Evolutionary conservation across 2,888 invertebrate species (phyloP), one percentile per base, ranked within the genome.

Genomic region (Liposcelis brunnea): DNA sequence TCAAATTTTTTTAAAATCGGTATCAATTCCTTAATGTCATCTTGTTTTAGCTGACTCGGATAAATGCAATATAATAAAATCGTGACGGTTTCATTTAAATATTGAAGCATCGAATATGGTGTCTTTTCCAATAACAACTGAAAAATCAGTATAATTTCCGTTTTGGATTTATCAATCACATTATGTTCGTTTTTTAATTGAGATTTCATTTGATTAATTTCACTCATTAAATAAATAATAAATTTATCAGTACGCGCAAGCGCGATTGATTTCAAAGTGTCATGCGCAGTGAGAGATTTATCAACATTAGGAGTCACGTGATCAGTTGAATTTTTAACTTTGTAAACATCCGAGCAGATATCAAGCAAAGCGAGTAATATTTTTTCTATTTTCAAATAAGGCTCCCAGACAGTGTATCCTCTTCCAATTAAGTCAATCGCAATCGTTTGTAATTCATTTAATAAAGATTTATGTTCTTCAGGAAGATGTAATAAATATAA

Each of bases 341-440:
- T 26, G 26, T 26, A 26, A 8, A 8, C 26, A 6, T 40, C 16
- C 5, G 40, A 14, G 40, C 40, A 16, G 12, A 16, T 5, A 6
- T 40, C 40, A 6, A 40, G 16, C 8, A 36, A 10, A 10, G 14
- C 8, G 16, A 36, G 8, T 7, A 36, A 8, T 7, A 18, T 14
- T 14, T 36, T 21, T 12, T 40, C 40, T 4, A 40, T 21, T 18
- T 16, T 16, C 6, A 40, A 40, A n/a, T 14, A 14, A 3, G 16
- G 16, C 16, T 40, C 40, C 40, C 40, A 40, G 21, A 40, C 21
- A 6, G 19, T n/a, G 40, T 18, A 40, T 6, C 19, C 19, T 6
- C 40, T 3, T 8, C 40, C 40, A 5, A 40, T 7, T 7, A 40
- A 18, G 16, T 40, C 40, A 18, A 40, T 40, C 12, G 40, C 40